These are phyloP conservation scores for Megatriorchis doriae DNA, from an alignment of 2,113 vertebrate species.

Conservation along the genomic window DNA sequence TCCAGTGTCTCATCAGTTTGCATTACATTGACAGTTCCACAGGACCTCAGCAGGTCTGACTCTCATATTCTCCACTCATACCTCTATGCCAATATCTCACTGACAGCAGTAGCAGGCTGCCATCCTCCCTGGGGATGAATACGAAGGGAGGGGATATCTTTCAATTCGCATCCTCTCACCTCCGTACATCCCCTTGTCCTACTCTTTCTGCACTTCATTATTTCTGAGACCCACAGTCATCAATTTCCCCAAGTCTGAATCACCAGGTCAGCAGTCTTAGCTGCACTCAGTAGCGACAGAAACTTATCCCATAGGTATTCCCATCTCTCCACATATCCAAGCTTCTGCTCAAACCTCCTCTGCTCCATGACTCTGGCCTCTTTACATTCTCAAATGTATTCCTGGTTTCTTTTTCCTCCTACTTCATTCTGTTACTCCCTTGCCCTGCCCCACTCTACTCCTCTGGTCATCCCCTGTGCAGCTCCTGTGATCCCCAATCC, in stretches of 20 bases:
- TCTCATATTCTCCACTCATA: not conserved
- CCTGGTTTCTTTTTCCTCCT: not conserved
- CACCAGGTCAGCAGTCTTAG: not conserved
- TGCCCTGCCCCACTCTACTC: not conserved
- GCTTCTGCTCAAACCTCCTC: not conserved
- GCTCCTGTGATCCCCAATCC: not conserved
- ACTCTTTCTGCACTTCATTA: not conserved
- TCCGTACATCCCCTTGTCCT: not conserved
- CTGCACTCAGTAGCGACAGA: not conserved
- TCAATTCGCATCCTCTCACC: not conserved
- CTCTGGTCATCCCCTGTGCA: not conserved
- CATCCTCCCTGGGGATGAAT: not conserved
- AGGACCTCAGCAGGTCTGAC: not conserved
- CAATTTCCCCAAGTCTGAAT: not conserved
- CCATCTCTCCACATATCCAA: not conserved
- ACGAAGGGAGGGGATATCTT: not conserved
- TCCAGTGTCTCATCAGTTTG: not conserved
- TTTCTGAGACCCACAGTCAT: not conserved
- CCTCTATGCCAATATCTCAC: not conserved
- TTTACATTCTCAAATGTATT: not conserved
- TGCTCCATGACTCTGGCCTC: not conserved
- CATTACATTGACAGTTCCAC: not conserved
- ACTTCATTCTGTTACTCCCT: not conserved
- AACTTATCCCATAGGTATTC: not conserved
- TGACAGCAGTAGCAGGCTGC: not conserved